Conservation (phyloP, 2,888 invertebrate species). For the Polymixis lichenea region DNA sequence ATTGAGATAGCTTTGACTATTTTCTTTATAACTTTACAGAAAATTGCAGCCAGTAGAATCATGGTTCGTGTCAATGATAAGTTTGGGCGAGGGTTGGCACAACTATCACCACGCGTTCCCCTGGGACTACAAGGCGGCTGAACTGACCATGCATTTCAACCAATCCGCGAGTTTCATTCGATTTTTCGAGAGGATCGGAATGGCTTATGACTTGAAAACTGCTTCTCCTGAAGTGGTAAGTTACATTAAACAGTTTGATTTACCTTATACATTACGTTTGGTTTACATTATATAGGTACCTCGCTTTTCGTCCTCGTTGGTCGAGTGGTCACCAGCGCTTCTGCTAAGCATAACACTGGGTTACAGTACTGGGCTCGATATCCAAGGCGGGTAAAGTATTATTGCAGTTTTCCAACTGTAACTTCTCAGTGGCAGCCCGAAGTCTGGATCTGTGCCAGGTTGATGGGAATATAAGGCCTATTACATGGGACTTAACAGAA, state of each 20-base stretch:
- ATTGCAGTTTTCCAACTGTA: background rate
- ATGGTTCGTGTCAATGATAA: slow-evolving; percentile 92
- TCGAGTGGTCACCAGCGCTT: background rate
- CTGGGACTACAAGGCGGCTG: slow-evolving; percentile 98
- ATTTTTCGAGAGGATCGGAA: slow-evolving; percentile 90
- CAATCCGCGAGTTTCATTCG: slow-evolving; percentile 92
- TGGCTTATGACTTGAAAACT: slow-evolving; percentile 92
- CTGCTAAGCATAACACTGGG: background rate
- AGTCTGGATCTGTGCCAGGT: background rate
- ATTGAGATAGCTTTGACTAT: slow-evolving; percentile 19
- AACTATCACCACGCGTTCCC: slow-evolving; percentile 98
- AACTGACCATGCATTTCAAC: slow-evolving; percentile 92
- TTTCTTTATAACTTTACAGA: slow-evolving; percentile 82
- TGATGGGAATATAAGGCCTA: background rate
- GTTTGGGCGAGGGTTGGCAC: slow-evolving; percentile 97
- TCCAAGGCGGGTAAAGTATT: background rate
- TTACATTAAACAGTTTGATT: background rate
- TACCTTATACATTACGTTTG: no score
- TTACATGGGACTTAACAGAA: background rate
- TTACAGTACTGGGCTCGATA: background rate
- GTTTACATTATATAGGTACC: no score
- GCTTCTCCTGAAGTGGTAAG: slow-evolving; percentile 83
- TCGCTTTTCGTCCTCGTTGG: background rate
- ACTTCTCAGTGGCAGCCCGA: background rate
- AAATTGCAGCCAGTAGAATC: slow-evolving; percentile 95